Conservation (phyloP, 2,888 invertebrate genomes). For the Argyresthia goedartella region DNA sequence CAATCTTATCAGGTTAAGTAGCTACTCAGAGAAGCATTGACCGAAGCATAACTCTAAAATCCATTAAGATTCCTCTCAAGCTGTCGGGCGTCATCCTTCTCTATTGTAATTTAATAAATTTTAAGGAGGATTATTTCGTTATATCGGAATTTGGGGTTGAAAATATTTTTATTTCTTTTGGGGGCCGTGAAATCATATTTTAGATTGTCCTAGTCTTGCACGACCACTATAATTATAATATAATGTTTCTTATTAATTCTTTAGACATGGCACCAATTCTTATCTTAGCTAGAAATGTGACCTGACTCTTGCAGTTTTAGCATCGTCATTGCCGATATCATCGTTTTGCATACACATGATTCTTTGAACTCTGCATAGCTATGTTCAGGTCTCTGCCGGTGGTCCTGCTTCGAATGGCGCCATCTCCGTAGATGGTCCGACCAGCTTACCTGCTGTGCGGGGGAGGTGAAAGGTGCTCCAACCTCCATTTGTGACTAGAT, state of each 20-base stretch:
- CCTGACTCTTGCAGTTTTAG: too few species aligned
- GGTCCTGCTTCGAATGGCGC: slow-evolving; percentile 9
- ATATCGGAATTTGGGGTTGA: neutral
- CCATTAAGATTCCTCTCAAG: slow-evolving; percentile 4
- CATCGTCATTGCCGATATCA: too few species aligned
- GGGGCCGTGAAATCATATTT: slow-evolving; percentile 1
- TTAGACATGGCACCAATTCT: too few species aligned
- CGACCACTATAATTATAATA: too few species aligned
- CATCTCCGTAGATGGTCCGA: neutral
- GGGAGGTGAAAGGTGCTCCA: slow-evolving; percentile 47
- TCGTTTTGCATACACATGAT: too few species aligned
- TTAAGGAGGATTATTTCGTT: slow-evolving; percentile 6
- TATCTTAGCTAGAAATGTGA: too few species aligned
- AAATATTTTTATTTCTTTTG: too few species aligned
- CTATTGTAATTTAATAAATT: slow-evolving; percentile 4
- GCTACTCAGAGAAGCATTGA: neutral
- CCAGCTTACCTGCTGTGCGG: slow-evolving; percentile 13
- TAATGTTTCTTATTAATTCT: too few species aligned
- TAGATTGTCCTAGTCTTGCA: neutral
- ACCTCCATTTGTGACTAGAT: slow-evolving; percentile 24
- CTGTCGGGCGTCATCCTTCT: neutral
- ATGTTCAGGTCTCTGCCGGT: slow-evolving; percentile 14
- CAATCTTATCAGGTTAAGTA: neutral
- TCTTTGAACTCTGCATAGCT: too few species aligned
- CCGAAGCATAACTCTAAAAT: slow-evolving; percentile 4